Conservation (phyloP, 1,140 invertebrate species). For the Agraylea sexmaculata region DNA sequence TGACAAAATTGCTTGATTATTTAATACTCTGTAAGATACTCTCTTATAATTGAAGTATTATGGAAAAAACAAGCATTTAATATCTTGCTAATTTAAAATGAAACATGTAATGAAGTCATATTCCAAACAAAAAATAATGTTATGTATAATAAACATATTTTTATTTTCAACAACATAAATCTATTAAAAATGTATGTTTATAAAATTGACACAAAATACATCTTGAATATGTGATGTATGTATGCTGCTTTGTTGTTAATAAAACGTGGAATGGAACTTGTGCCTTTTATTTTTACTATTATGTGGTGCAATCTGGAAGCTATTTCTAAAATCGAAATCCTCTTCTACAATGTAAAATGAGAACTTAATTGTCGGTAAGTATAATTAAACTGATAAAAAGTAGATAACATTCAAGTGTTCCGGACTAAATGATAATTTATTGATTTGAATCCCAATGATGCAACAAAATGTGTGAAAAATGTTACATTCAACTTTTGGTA, state of each 20-base stretch:
- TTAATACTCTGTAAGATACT: slow-evolving; percentile 16
- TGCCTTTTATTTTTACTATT: not conserved
- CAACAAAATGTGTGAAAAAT: too few species aligned
- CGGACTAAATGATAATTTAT: too few species aligned
- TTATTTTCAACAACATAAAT: slow-evolving; percentile 3
- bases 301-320: too few species aligned
- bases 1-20: slow-evolving; percentile 17
- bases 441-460: too few species aligned
- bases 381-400: too few species aligned
- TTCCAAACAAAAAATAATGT: not conserved
- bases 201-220: not conserved
- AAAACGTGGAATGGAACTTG: slow-evolving; percentile 2
- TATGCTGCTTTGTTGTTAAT: slow-evolving; percentile 12
- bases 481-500: too few species aligned
- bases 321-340: too few species aligned
- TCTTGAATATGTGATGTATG: slow-evolving; percentile 11
- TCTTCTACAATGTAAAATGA: too few species aligned
- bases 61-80: slow-evolving; percentile 1
- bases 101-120: not conserved
- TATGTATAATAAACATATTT: not conserved
- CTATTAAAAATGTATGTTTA: not conserved
- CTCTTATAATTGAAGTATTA: slow-evolving; percentile 11
- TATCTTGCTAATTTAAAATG: not conserved
- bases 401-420: too few species aligned
- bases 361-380: too few species aligned